Evolutionary conservation across 2,888 invertebrate species (phyloP), one percentile per base, ranked within the genome.

Genomic region (Syritta pipiens): DNA sequence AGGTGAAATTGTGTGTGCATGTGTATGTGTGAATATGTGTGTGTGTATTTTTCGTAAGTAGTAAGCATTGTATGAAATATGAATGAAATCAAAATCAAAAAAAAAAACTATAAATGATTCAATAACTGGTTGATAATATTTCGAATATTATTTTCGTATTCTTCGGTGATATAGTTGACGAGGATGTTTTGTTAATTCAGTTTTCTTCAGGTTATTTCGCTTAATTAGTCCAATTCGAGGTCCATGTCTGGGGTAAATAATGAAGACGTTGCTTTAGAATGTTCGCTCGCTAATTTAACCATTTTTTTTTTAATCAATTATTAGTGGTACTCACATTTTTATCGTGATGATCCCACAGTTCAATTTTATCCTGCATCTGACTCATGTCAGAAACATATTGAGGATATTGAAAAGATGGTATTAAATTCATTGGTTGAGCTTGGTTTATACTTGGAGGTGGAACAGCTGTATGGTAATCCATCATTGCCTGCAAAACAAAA

Each of bases 341-440:
- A 59, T 89, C 89, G 79, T 88, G 88, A 83, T 88, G 89, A 83
- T 89, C 89, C 89, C 89, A 89, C 68, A 84, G 83, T 82, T 89
- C 89, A 65, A 87, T 85, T 82, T 88, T 88, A 17, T 88, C 88
- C 22, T 87, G 85, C 84, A 88, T 84, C 59, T 85, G 86, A 26
- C 85, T 86, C 53, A 86, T 85, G 30, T 84, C 84, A n/a, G 85
- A 82, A 72, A 86, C 84, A 81, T 85, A 87, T 30, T 87, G 88
- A 46, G 86, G 86, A 84, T 88, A 88, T 57, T 84, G 85, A 81
- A 86, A 87, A 10, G 86, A 84, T 60, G 85, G 89, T 84, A 88
- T 87, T 59, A 89, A 75, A 82, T 87, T 89, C 79, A 88, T 84
- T 37, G 86, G 84, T 69, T 85, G 85, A 79, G 84, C 86, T 67